These are phyloP conservation scores for Brachypteracias leptosomus DNA, from an alignment of 2,113 vertebrate species.

Conservation along the genomic window DNA sequence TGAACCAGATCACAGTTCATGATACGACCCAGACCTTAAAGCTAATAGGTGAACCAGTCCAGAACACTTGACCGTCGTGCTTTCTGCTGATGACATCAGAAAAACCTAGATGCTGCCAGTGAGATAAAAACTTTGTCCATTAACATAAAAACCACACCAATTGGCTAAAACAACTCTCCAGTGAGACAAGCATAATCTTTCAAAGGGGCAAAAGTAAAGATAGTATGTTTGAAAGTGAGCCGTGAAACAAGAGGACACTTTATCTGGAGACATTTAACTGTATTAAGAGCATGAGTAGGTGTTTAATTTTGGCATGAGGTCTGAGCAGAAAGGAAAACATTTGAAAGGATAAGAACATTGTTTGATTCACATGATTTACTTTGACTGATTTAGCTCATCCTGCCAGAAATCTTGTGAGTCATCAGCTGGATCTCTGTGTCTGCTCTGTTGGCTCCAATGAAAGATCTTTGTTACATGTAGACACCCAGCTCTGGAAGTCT, in stretches of 20 bases:
- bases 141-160: rapidly evolving
- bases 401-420: neutral
- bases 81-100: neutral
- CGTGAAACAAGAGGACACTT: neutral
- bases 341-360: neutral
- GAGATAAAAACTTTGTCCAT: neutral
- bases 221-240: neutral
- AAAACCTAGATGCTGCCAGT: neutral
- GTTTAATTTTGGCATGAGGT: neutral
- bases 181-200: neutral
- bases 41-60: neutral
- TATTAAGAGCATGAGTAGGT: neutral
- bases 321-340: neutral
- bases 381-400: neutral
- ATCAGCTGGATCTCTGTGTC: neutral
- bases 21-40: neutral
- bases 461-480: neutral
- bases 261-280: neutral
- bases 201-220: neutral
- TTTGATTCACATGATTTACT: neutral
- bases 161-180: neutral
- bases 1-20: neutral
- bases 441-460: neutral
- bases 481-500: neutral
- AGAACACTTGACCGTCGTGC: neutral